Base-by-base conservation (phyloP, 2,113 vertebrate species). In the Tamias sibiricus region DNA sequence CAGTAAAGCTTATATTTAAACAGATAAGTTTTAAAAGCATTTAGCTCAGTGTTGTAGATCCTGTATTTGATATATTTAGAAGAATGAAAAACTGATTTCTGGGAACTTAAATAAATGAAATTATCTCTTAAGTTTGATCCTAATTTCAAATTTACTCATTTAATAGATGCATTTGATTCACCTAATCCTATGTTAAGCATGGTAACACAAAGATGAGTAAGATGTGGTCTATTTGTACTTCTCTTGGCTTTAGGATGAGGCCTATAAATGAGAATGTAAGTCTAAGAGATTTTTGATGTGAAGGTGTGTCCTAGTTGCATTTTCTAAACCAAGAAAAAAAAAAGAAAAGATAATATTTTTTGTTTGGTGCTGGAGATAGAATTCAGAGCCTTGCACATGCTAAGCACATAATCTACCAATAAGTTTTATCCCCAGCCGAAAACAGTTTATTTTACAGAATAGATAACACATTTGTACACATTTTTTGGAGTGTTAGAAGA, bases 1-100 rank as follows among this genome's bases (percentile, higher is more conserved):
- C 90, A 88, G 66, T 95, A 64, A 96, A 76, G 26, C 47, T 94
- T 91, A 44, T 90, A 42, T 90, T 93, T 62, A 89, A 44, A 91
- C 54, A 87, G 59, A 86, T 49, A 40, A 66, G 68, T 92, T 93
- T 80, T 49, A 74, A 77, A 96, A 92, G 22, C 35, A 16, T 30
- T 16, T 37, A 66, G 42, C 32, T 81, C 72, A 86, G 88, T 93
- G 17, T 44, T 91, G n/a, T 24, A 71, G 62, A 72, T 83, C 64
- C 8, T 82, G 22, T 2, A 11, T 80, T 87, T 81, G 44, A 47
- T 76, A 22, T 26, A 44, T 10, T 90, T 86, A 72, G 62, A 94
- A 89, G 14, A 90, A 49, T 3, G 22, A 42, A 87, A 35, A 86
- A 17, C 30, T 80, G 30, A 75, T 80, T 76, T 90, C 52, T 80